These are phyloP conservation scores for Micromussa lordhowensis DNA, from an alignment of 92 coral and sea anemone species.

Conservation along the genomic window DNA sequence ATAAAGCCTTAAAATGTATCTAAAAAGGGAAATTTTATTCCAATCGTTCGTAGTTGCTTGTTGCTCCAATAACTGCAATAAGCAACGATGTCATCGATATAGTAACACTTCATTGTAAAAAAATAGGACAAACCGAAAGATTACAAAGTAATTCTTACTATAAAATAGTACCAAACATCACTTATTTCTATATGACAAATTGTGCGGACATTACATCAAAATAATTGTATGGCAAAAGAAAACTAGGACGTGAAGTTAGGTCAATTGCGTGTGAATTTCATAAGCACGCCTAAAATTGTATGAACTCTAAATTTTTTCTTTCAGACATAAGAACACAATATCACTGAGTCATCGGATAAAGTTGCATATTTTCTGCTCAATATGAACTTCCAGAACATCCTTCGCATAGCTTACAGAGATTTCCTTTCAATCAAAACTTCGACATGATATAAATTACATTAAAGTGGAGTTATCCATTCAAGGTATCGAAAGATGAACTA, in stretches of 20 bases:
- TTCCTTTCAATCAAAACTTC: neutral
- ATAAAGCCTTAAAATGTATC: neutral
- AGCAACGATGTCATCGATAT: neutral
- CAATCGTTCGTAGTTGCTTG: neutral
- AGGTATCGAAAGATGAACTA: neutral
- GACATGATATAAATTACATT: too few relatives aligned
- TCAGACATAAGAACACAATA: neutral
- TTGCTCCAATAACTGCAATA: neutral
- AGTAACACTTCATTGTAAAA: neutral
- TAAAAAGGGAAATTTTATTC: neutral
- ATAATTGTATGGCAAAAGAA: neutral
- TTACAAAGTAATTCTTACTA: neutral
- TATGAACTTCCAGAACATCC: neutral
- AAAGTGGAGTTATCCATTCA: neutral
- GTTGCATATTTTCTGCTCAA: neutral
- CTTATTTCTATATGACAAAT: neutral
- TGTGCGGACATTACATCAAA: neutral
- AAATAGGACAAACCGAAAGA: neutral
- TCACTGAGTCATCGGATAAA: neutral
- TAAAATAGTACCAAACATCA: neutral
- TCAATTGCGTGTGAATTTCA: neutral
- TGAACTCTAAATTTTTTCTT: neutral
- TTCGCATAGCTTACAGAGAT: neutral
- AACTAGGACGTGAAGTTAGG: neutral
- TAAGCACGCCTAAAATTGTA: neutral